These are phyloP conservation scores for Trogon melanurus DNA, from an alignment of 2,113 vertebrate genomes.

Conservation along the genomic window DNA sequence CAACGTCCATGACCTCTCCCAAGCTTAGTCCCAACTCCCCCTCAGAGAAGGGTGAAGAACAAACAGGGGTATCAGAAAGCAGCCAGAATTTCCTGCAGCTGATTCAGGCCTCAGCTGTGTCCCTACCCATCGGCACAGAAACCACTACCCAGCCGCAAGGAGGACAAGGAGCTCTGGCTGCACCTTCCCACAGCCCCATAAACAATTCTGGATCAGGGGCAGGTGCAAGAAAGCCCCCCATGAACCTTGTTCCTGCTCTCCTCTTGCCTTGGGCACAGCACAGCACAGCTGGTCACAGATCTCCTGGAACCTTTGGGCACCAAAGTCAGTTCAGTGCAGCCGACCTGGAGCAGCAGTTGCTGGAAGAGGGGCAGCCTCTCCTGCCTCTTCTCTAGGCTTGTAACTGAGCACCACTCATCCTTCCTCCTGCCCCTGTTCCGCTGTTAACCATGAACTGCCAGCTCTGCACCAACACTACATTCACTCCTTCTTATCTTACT, in stretches of 20 bases:
- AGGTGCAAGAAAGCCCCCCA: neutral
- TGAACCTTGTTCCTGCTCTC: too few species aligned
- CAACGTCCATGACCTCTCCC: too few species aligned
- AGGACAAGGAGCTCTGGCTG: neutral
- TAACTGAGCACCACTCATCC: too few species aligned
- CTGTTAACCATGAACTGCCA: neutral
- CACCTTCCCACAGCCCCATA: neutral
- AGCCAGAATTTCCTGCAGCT: neutral
- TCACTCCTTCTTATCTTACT: neutral
- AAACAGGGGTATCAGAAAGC: neutral
- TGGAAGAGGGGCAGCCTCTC: neutral
- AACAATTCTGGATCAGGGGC: neutral
- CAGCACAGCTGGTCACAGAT: rapidly evolving
- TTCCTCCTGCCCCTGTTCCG: neutral
- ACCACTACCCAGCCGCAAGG: neutral
- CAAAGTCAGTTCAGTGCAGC: neutral
- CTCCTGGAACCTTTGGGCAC: neutral
- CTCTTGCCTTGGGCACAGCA: neutral
- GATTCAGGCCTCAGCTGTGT: neutral
- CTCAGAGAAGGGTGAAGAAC: neutral
- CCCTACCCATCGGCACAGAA: neutral
- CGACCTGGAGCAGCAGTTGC: neutral
- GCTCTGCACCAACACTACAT: neutral
- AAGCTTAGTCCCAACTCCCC: neutral
- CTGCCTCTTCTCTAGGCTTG: neutral